These are phyloP conservation scores for Rhopalosiphum nymphaeae DNA, from an alignment of 2,888 invertebrate genomes.

Conservation along the genomic window DNA sequence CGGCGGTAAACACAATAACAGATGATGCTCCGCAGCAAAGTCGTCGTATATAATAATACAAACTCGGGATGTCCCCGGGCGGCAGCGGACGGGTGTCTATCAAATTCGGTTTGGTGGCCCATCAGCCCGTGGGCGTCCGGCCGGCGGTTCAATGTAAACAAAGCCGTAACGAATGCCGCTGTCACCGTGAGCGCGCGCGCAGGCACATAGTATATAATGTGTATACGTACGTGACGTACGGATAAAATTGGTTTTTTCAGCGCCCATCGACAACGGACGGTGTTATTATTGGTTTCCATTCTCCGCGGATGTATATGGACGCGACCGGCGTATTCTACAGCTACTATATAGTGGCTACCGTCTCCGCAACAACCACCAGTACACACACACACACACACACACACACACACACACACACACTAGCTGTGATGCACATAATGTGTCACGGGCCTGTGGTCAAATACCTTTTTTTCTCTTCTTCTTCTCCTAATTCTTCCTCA, in stretches of 20 bases:
- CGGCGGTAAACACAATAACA: background rate
- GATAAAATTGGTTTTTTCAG: constrained; percentile 58
- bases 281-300: constrained; percentile 55
- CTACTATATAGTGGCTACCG: background rate
- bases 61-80: constrained; percentile 31
- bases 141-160: constrained; percentile 62
- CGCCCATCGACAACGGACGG: constrained; percentile 19
- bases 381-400: background rate
- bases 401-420: background rate
- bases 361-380: background rate
- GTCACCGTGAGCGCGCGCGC: constrained; percentile 44
- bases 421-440: background rate
- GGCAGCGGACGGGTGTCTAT: constrained; percentile 41
- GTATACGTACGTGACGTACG: constrained; percentile 58
- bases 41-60: constrained; percentile 13
- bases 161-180: constrained; percentile 64
- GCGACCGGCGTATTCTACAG: background rate
- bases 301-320: constrained; percentile 17
- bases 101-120: constrained; percentile 51
- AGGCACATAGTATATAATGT: constrained; percentile 15
- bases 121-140: constrained; percentile 51
- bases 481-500: background rate
- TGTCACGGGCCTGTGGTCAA: constrained; percentile 54
- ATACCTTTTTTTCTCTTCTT: background rate
- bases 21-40: too few relatives aligned